A percentile compares a stretch with the other conserved stretches of the same genome.
These are phyloP conservation scores for Furcifer pardalis DNA, from an alignment of 2,797 vertebrate genomes.

Conservation along the genomic window DNA sequence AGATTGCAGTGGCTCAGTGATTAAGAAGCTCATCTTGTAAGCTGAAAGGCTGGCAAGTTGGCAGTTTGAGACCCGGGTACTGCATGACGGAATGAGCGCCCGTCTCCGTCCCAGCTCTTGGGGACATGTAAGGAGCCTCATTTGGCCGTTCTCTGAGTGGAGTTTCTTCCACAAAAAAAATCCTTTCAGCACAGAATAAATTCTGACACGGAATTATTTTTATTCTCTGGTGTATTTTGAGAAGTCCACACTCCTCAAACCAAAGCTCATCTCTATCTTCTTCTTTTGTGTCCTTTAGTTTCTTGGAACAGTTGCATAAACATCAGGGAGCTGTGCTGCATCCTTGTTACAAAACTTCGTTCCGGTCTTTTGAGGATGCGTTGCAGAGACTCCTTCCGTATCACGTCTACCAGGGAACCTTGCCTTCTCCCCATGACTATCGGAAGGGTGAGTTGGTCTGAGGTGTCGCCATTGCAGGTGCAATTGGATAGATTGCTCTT, in stretches of 20 bases:
- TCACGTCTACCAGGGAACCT: conserved; percentile 93
- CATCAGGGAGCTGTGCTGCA: conserved; percentile 92
- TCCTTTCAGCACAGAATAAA: no score
- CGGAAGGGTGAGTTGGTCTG: conserved; percentile 78
- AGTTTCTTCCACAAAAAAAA: no score
- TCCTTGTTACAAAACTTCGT: conserved; percentile 89
- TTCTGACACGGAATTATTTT: no score
- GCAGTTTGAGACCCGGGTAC: no score
- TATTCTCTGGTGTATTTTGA: background rate
- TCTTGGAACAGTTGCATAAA: conserved; percentile 92
- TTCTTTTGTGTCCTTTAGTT: conserved; percentile 69
- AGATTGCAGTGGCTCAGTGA: no score
- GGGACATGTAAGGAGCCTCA: no score
- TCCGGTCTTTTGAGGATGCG: conserved; percentile 88
- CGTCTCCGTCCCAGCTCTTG: no score
- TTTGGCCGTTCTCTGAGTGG: no score
- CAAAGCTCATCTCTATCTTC: background rate
- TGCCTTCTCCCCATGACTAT: conserved; percentile 86
- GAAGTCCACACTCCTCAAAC: background rate
- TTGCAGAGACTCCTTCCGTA: conserved; percentile 90
- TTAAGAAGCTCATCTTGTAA: no score
- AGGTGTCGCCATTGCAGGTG: background rate
- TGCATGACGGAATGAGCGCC: no score
- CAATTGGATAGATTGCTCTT: background rate
- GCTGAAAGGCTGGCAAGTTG: no score